Base-by-base conservation (phyloP, 2,888 invertebrate species). In the Sinodicranocentrus sp. region DNA sequence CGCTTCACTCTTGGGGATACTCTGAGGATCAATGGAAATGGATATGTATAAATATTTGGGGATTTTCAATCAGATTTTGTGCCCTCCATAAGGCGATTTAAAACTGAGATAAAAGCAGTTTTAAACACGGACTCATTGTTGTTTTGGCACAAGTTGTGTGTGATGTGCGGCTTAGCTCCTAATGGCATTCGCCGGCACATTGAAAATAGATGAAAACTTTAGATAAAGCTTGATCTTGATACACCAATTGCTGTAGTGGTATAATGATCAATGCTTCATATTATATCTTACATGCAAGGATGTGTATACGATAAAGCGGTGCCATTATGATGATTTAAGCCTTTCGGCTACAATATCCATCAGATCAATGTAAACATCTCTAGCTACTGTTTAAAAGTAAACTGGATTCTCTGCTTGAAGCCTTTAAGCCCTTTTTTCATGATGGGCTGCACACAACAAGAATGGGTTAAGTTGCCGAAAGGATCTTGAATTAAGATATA, bases 311-410 rank as follows among this genome's bases (percentile, higher is more conserved):
- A 15, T n/a, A 5, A 15, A n/a, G 10, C n/a, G 13, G 48, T 26
- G 77, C 77, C 57, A 77, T 77, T 78, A 78, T 70, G 48, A 61
- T 78, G 77, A 77, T 67, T 71, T 78, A 70, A 78, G 78, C 78
- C 78, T 78, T 78, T 78, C 78, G 78, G 78, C 78, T 33, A 70
- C 70, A 70, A 78, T 78, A 68, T 61, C 61, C 70, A 78, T 68
- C 78, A 70, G 78, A 78, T 78, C 78, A 70, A 68, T 70, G 78
- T 78, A 78, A 78, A 78, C 57, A 70, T 70, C 28, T 48, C 44
- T 59, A 61, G 78, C 78, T 78, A 61, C 78, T 70, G 78, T 71
- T 26, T 78, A 57, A 25, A 70, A 39, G 59, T 78, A 78, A 78
- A 78, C 78, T 78, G 78, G 78, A 78, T 78, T 78, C 78, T 8